Evolutionary conservation across 2,888 invertebrate genomes (phyloP).

Genomic region (Proisotoma minuta): DNA sequence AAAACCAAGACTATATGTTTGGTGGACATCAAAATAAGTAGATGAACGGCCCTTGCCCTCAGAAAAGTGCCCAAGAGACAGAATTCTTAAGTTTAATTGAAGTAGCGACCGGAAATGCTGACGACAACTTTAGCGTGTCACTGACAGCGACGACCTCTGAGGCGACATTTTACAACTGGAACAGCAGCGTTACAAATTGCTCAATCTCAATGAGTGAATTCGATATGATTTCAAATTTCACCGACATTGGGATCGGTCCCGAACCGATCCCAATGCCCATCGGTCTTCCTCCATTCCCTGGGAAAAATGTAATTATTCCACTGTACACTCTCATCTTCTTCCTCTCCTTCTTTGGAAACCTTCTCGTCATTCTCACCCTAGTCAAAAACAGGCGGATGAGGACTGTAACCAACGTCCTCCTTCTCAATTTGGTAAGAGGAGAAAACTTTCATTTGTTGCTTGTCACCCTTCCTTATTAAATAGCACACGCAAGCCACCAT

Average conservation of each 20-base stretch:
- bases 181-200: background rate
- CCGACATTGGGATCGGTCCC: background rate
- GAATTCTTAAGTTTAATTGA: too few species aligned
- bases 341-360: constrained; percentile 72
- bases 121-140: too few species aligned
- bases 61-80: too few species aligned
- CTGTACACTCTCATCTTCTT: constrained; percentile 73
- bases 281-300: constrained; percentile 30
- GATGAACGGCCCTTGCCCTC: too few species aligned
- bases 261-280: background rate
- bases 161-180: too few species aligned
- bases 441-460: background rate
- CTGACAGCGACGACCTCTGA: too few species aligned
- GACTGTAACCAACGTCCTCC: constrained; percentile 71
- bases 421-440: constrained; percentile 59
- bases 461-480: too few species aligned
- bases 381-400: constrained; percentile 71
- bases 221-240: background rate
- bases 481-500: too few species aligned
- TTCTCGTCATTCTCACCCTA: constrained; percentile 70
- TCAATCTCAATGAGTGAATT: background rate
- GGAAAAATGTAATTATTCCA: constrained; percentile 54
- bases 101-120: too few species aligned
- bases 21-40: too few species aligned
- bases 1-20: too few species aligned